Base-by-base conservation (phyloP, 2,888 invertebrate genomes). In the Drosophila borborema region DNA sequence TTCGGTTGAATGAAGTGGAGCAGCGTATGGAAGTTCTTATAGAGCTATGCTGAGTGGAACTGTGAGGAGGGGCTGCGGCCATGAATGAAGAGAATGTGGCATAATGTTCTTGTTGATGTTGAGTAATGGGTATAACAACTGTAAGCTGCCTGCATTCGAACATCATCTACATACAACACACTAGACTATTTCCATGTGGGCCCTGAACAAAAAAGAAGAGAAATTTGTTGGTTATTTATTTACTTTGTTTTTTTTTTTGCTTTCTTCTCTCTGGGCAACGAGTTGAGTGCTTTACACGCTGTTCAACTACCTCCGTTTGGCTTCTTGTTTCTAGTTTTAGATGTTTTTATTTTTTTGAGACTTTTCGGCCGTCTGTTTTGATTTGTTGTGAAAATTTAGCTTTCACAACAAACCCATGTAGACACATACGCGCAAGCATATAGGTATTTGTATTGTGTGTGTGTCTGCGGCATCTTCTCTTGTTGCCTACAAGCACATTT, bases 41-140 rank as follows among this genome's bases (percentile, higher is more conserved):
- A 59, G 59, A 12, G 51, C 36, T 18, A 18, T 3, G 23, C 1
- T 41, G 41, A n/a, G 9, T 9, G 18, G n/a, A 10, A 2, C n/a
- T 14, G 56, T 2, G 46, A 16, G 46, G 56, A 20, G 59, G 62
- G 55, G 36, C 43, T 23, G 68, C 49, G 69, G 62, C 81, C 76
- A 76, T 79, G 82, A 83, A 86, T 86, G 76, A 56, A 64, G 60
- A 53, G 64, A 62, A 68, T 86, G 82, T 86, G 86, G 86, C 85
- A 86, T 85, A 85, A 85, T 85, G 88, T 88, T 88, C 85, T 85
- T 85, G 85, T 85, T 85, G 88, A 85, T 85, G 88, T 85, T 85
- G 88, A 85, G 86, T 88, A 85, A 88, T 85, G 88, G 85, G 86
- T 72, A 85, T 85, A 86, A 88, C 85, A 85, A 85, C 85, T 88